phyloP scores from a whole-genome alignment of 92 coral and sea anemone species.

The Heteractis magnifica region DNA sequence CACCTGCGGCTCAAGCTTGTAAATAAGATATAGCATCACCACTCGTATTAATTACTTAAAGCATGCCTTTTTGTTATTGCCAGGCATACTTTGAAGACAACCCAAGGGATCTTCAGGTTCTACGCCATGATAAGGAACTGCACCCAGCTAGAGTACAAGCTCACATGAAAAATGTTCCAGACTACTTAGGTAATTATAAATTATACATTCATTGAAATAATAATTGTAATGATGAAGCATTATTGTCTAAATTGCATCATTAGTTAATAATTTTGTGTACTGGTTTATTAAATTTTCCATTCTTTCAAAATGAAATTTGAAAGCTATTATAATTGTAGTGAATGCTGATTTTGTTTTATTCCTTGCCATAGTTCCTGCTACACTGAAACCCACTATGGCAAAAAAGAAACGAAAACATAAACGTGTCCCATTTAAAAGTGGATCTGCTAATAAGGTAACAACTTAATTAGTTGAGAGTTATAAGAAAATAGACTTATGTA shows the following conservation, averaged over 20 bases:
- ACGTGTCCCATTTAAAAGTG: constrained; percentile 57
- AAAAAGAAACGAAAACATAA: constrained; percentile 63
- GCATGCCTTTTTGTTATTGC: not conserved
- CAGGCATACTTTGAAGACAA: constrained; percentile 98
- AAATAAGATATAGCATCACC: no score
- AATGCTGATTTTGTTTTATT: no score
- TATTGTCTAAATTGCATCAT: no score
- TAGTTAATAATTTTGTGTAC: no score
- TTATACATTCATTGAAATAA: not conserved
- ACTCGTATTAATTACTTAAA: no score
- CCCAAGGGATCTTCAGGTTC: constrained; percentile 93
- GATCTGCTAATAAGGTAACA: constrained; percentile 52
- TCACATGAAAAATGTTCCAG: constrained; percentile 94
- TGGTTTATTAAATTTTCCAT: no score
- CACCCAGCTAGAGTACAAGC: constrained; percentile 96
- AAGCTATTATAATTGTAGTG: no score
- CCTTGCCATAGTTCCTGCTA: constrained; percentile 64
- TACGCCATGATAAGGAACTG: constrained; percentile 91
- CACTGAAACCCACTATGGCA: constrained; percentile 74
- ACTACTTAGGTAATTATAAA: constrained; percentile 74
- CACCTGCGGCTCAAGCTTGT: no score
- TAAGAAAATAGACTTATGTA: not conserved
- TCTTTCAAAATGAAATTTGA: no score
- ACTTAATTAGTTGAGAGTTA: not conserved
- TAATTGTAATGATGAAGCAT: not conserved